Evolutionary conservation across 2,113 vertebrate genomes (phyloP).

Genomic region (Oryzias javanicus): DNA sequence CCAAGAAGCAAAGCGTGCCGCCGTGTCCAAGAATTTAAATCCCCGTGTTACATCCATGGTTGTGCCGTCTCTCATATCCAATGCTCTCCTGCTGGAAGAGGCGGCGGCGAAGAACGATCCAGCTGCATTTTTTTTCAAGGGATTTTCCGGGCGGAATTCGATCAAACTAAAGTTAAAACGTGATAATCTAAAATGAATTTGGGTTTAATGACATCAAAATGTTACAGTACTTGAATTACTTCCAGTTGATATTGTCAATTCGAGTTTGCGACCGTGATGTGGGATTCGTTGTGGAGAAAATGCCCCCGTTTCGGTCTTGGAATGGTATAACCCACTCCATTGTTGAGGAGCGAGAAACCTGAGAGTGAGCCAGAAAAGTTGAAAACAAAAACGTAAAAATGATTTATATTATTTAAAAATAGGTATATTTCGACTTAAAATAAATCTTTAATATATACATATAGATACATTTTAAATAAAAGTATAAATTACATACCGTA

Average conservation of each 20-base stretch:
- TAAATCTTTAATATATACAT: too few species aligned
- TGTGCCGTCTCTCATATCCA: constrained; percentile 52
- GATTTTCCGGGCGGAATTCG: constrained; percentile 11
- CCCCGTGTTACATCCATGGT: constrained; percentile 66
- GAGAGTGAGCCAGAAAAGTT: constrained; percentile 6
- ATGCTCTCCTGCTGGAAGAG: constrained; percentile 68
- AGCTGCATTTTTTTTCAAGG: constrained; percentile 55
- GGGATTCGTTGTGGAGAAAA: constrained; percentile 6
- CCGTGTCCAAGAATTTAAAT: constrained; percentile 62
- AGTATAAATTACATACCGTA: too few species aligned
- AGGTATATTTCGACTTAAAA: too few species aligned
- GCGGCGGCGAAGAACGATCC: constrained; percentile 58
- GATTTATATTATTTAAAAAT: too few species aligned
- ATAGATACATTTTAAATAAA: too few species aligned
- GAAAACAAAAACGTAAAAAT: too few species aligned
- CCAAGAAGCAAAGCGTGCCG: constrained; percentile 47
- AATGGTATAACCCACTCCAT: constrained; percentile 79
- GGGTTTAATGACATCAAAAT: neutral
- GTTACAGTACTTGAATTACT: neutral
- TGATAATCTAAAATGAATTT: neutral
- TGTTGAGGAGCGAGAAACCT: constrained; percentile 71
- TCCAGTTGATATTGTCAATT: neutral
- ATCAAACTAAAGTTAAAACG: neutral
- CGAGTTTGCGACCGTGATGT: neutral
- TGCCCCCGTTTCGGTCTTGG: constrained; percentile 54